Evolutionary conservation across 1,140 invertebrate genomes (phyloP).

Genomic region (Drosophila elegans): DNA sequence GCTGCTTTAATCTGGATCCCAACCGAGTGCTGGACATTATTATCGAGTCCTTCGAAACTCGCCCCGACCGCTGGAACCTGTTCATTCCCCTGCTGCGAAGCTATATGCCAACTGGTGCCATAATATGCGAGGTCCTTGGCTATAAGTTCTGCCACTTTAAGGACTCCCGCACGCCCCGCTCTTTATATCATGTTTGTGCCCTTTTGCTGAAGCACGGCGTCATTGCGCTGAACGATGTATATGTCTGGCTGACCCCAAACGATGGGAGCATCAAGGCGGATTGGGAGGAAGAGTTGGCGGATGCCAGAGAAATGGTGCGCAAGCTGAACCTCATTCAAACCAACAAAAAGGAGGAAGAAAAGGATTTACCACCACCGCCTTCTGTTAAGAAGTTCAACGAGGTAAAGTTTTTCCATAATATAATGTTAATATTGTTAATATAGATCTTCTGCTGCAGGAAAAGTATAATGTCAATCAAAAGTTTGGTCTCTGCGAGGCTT

Average conservation of each 20-base stretch:
- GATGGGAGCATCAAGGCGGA: constrained; percentile 93
- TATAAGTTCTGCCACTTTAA: constrained; percentile 95
- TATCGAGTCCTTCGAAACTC: constrained; percentile 97
- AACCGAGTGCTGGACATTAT: constrained; percentile 98
- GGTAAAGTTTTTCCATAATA: neutral
- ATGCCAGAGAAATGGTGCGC: constrained; percentile 94
- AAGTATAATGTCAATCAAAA: constrained; percentile 96
- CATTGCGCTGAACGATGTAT: constrained; percentile 94
- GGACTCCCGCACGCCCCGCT: constrained; percentile 90
- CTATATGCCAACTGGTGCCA: constrained; percentile 94
- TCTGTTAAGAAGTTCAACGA: constrained; percentile 89
- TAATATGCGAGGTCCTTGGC: constrained; percentile 96
- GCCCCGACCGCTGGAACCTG: constrained; percentile 90
- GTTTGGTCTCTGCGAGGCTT: constrained; percentile 94
- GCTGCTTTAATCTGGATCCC: constrained; percentile 99
- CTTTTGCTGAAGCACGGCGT: constrained; percentile 95
- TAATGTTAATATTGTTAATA: too few relatives aligned
- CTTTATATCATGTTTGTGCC: constrained; percentile 95
- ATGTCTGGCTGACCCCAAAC: constrained; percentile 95
- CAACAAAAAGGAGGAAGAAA: constrained; percentile 92
- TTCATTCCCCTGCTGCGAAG: constrained; percentile 94
- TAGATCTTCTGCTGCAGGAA: constrained; percentile 23
- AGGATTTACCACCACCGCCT: constrained; percentile 87
- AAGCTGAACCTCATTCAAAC: constrained; percentile 94
- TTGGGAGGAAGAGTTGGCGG: constrained; percentile 92